Evolutionary conservation across 1,140 invertebrate genomes (phyloP), one percentile per base, ranked within the genome.

Genomic region (Conus ventricosus): DNA sequence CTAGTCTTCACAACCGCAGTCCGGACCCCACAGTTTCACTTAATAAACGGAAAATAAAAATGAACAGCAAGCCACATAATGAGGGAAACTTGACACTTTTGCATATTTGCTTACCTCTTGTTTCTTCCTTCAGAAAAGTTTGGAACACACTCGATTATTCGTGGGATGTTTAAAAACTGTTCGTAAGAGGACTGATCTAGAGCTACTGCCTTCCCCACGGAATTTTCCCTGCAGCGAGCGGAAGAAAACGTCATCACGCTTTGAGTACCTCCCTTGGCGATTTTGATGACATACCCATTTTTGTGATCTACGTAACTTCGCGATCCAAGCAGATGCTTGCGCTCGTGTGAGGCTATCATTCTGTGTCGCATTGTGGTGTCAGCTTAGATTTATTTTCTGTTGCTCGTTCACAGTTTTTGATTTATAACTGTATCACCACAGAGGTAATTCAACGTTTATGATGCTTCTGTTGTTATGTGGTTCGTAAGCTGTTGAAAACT

Each of bases 81-180:
- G 15, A 20, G 20, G 17, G 4, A 71, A 71, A 71, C 15, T 71
- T 71, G 67, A 71, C 6, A 11, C 10, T 63, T n/a, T 6, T 20
- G 6, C 17, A 71, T 20, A 17, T 54, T 81, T 6, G 55, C 67
- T 91, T 91, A 96, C 96, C 95, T 96, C 94, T 92, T 95, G 87
- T 94, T 93, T 88, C 94, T 93, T 20, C 96, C 96, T 91, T 96
- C 96, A 0, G 96, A 96, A 93, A 96, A 96, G 93, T 96, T 96
- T 71, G 96, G 96, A 39, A 96, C 96, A 92, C 96, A 96, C 90
- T 95, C 94, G 15, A 95, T 92, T 51, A 95, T 94, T 84, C 92
- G 92, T 67, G n/a, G 92, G 94, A 95, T 95, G 60, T 63, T 92
- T 20, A 57, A 55, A 85, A 78, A 25, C 11, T 57, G 7, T 51